Evolutionary conservation across 2,797 vertebrate genomes (phyloP).

Genomic region (Paguma larvata): DNA sequence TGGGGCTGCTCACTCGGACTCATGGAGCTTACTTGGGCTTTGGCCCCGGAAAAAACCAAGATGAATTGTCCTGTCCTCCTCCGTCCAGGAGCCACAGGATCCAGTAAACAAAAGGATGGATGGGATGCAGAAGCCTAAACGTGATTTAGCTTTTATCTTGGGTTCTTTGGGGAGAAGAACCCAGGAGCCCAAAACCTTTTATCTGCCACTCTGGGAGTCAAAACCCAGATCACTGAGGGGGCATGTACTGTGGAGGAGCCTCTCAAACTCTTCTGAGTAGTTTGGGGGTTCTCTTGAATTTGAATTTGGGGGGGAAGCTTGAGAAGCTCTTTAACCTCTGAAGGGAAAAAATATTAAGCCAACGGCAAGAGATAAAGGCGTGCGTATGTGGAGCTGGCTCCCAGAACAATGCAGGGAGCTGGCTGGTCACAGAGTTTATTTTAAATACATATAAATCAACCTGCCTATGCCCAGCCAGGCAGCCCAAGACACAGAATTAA

Average conservation of each 20-base stretch:
- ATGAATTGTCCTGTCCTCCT: constrained; percentile 16
- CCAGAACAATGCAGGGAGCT: constrained; percentile 78
- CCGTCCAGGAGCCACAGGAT: constrained; percentile 4
- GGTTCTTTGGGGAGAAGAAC: constrained; percentile 49
- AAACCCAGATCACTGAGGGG: background rate
- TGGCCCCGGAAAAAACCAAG: background rate
- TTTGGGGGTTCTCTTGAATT: constrained; percentile 56
- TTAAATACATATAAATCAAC: constrained; percentile 94
- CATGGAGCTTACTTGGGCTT: background rate
- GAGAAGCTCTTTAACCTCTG: constrained; percentile 62
- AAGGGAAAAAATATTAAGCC: constrained; percentile 61
- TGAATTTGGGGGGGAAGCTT: background rate
- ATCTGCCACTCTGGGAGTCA: background rate
- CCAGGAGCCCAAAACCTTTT: constrained; percentile 66
- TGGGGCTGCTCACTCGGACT: background rate
- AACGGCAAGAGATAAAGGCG: constrained; percentile 66
- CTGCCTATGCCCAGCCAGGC: constrained; percentile 90
- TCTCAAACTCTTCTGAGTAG: constrained; percentile 64
- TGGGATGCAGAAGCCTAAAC: constrained; percentile 10
- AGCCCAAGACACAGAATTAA: constrained; percentile 93
- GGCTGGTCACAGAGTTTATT: constrained; percentile 85
- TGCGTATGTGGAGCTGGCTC: constrained; percentile 69
- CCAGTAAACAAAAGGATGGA: constrained; percentile 70
- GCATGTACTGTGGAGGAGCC: background rate
- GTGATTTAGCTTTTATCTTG: constrained; percentile 60